phyloP scores from a whole-genome alignment of 2,888 invertebrate genomes.

The Eristalis intricaria region DNA sequence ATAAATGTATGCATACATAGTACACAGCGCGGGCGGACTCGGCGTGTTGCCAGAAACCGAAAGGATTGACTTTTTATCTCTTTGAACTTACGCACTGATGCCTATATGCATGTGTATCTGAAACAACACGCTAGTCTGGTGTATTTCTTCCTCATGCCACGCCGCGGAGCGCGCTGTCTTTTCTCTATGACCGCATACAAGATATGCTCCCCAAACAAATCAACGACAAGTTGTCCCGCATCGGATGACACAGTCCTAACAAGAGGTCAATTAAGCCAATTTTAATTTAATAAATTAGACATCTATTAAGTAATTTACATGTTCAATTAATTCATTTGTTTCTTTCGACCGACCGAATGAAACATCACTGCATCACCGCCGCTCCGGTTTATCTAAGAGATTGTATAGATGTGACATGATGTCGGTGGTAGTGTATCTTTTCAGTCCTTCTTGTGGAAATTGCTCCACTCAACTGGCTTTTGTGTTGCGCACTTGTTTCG shows the following conservation, averaged over 20 bases:
- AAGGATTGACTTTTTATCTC: conserved; percentile 38
- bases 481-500: conserved; percentile 57
- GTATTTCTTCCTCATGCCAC: conserved; percentile 52
- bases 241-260: conserved; percentile 39
- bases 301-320: conserved; percentile 80
- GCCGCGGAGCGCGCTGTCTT: conserved; percentile 19
- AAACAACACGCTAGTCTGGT: conserved; percentile 5
- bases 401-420: conserved; percentile 11
- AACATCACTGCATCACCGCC: not conserved
- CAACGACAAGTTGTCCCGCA: conserved; percentile 18
- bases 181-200: conserved; percentile 18
- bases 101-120: not conserved
- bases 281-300: conserved; percentile 81
- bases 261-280: conserved; percentile 81
- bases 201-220: not conserved
- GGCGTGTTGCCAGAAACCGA: not conserved
- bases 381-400: not conserved
- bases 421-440: not conserved
- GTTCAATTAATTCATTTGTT: conserved; percentile 74
- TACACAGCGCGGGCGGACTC: conserved; percentile 18
- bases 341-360: conserved; percentile 6
- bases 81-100: conserved; percentile 11
- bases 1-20: not conserved
- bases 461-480: conserved; percentile 28
- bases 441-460: conserved; percentile 35